Percentiles rank a stretch among this genome's conserved stretches.
phyloP scores from a whole-genome alignment of 2,113 vertebrate genomes.

The Anser brachyrhynchus region DNA sequence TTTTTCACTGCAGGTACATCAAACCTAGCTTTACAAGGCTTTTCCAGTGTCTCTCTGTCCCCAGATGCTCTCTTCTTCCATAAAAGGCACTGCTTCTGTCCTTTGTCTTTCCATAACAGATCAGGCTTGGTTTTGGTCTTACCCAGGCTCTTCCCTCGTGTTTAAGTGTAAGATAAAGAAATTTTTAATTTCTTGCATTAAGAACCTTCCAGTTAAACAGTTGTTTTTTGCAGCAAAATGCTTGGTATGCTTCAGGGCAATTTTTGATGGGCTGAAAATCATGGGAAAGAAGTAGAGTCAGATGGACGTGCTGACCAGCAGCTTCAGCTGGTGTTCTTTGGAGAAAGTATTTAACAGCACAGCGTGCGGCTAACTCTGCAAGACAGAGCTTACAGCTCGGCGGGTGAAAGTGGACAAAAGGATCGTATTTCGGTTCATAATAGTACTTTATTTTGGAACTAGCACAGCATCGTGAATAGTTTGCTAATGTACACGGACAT shows the following conservation, averaged over 20 bases:
- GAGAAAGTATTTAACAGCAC: background rate
- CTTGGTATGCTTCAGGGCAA: background rate
- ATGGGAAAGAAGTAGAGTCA: background rate
- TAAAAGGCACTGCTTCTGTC: background rate
- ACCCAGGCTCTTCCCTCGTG: background rate
- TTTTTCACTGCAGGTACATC: background rate
- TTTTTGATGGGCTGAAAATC: background rate
- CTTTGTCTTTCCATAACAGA: background rate
- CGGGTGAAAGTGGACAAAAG: background rate
- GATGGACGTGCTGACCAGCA: background rate
- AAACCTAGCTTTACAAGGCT: background rate
- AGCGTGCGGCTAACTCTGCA: background rate
- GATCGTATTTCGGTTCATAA: background rate
- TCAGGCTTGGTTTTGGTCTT: background rate
- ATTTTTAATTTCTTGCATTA: background rate
- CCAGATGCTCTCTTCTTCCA: background rate
- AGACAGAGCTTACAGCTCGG: background rate
- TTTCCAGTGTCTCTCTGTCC: background rate
- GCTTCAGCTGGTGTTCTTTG: background rate
- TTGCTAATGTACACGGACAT: background rate
- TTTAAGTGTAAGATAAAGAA: background rate
- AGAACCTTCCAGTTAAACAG: background rate
- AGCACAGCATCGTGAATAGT: background rate
- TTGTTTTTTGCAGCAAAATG: background rate
- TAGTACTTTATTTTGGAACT: conserved; percentile 7